Conservation (phyloP, 2,797 vertebrate genomes). For the Coilia nasus region DNA sequence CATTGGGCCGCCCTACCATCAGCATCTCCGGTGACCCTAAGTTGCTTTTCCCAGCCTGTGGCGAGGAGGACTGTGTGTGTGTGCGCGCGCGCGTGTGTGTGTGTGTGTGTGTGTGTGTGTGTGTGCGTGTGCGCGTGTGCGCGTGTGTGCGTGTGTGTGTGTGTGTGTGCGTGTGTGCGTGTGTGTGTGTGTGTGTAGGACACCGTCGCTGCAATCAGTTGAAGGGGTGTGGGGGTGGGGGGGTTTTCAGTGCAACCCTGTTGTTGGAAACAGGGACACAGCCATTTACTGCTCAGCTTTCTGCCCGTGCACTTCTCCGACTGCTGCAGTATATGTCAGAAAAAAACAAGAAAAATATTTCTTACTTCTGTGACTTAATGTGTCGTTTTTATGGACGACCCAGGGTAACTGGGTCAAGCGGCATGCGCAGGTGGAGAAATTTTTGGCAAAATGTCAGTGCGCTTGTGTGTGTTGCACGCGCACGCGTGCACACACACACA, state of each 20-base stretch:
- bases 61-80: not conserved
- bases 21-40: conserved; percentile 1
- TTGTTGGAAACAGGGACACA: not conserved
- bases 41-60: conserved; percentile 2
- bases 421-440: not conserved
- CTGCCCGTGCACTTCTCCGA: not conserved
- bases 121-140: conserved; percentile 11
- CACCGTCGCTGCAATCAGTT: no score
- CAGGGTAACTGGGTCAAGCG: not conserved
- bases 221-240: not conserved
- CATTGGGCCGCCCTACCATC: not conserved
- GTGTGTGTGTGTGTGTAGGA: not conserved
- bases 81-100: not conserved
- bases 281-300: not conserved
- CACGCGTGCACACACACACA: conserved; percentile 1
- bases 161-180: not conserved
- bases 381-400: not conserved
- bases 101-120: conserved; percentile 8
- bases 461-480: no score
- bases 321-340: not conserved
- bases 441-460: not conserved
- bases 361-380: not conserved
- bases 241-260: not conserved
- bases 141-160: conserved; percentile 9
- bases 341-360: not conserved